Conservation (phyloP, 2,888 invertebrate species). For the Leistus spinibarbis region DNA sequence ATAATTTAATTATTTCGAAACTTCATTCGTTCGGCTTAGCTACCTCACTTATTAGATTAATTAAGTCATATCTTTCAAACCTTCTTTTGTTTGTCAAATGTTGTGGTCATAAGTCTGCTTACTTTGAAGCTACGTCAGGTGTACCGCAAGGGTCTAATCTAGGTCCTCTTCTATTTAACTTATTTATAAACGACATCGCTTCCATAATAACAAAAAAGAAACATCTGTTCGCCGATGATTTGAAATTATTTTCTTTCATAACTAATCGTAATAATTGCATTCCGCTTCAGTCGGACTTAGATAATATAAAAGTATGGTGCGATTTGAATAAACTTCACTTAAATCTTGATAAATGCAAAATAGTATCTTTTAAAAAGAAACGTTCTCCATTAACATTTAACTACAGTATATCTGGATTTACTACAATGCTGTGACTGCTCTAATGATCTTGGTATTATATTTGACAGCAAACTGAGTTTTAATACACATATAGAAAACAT, state of each 20-base stretch:
- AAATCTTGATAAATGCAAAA: neutral
- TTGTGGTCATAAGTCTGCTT: neutral
- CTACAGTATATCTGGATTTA: neutral
- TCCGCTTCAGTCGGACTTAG: neutral
- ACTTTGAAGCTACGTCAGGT: too few species aligned
- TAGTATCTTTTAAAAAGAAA: neutral
- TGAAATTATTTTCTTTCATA: neutral
- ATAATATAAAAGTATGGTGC: neutral
- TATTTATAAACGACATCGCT: neutral
- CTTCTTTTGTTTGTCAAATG: neutral
- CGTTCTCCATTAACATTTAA: neutral
- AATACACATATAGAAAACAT: neutral
- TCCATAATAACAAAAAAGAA: neutral
- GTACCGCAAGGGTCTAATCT: constrained; percentile 7
- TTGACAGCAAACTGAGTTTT: neutral
- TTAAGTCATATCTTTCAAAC: neutral
- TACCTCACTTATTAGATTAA: neutral
- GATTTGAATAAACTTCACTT: neutral
- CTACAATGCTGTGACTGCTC: neutral
- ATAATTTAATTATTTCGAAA: neutral
- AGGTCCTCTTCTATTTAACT: neutral
- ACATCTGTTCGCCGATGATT: neutral
- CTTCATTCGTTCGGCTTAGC: neutral
- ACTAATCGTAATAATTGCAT: neutral
- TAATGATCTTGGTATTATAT: neutral